Percentiles rank a stretch among this genome's conserved stretches.
Conservation (phyloP, 2,113 vertebrate species). For the Lepidothrix coronata region DNA sequence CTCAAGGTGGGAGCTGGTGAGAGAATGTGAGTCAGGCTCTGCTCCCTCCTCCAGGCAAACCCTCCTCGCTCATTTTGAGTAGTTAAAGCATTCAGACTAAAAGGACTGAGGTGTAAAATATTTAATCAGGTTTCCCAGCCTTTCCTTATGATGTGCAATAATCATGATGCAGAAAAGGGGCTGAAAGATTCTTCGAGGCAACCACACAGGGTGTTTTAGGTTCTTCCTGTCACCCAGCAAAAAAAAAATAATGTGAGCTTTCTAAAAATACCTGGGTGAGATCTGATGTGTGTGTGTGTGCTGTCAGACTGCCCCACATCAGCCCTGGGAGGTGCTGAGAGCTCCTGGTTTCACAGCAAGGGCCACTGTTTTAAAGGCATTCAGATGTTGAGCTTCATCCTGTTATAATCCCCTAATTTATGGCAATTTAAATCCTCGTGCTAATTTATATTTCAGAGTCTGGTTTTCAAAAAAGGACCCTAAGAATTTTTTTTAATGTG, state of each 20-base stretch:
- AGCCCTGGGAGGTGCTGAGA: neutral
- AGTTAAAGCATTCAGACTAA: neutral
- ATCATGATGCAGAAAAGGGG: neutral
- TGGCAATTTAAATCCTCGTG: too few species aligned
- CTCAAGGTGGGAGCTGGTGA: neutral
- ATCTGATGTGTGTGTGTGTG: neutral
- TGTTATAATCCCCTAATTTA: neutral
- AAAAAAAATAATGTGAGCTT: neutral
- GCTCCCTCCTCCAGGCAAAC: neutral
- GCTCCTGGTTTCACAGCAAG: neutral
- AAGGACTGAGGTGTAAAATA: neutral
- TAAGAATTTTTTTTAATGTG: neutral
- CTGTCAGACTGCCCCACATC: neutral
- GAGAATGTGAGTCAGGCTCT: neutral
- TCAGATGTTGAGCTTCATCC: rapidly evolving
- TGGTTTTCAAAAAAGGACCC: neutral
- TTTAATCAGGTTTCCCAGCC: neutral
- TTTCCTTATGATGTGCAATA: neutral
- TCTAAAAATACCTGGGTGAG: neutral
- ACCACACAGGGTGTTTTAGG: neutral
- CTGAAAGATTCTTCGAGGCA: neutral
- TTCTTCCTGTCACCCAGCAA: neutral
- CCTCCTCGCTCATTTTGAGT: neutral
- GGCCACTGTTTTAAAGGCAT: neutral
- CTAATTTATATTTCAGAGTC: neutral